These are phyloP conservation scores for Nemurella pictetii DNA, from an alignment of 2,888 invertebrate species.

Conservation along the genomic window DNA sequence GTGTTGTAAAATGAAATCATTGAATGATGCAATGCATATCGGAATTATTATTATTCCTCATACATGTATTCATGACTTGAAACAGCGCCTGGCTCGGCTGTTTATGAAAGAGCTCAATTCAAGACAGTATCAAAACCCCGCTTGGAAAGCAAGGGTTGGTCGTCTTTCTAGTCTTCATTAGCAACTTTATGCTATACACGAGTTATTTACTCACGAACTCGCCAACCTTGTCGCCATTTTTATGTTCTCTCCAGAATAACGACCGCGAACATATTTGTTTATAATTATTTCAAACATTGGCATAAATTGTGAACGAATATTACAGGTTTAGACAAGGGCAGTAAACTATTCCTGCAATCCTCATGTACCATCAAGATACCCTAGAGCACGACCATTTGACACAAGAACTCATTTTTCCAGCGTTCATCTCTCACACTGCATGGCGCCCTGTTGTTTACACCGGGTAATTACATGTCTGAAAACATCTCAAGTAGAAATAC, in stretches of 20 bases:
- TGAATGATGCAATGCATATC: not conserved
- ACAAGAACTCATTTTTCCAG: not conserved
- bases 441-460: constrained; percentile 16
- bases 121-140: no score
- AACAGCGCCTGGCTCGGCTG: not conserved
- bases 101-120: not conserved
- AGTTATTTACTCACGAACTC: not conserved
- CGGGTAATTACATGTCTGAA: constrained; percentile 3
- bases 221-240: not conserved
- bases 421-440: not conserved
- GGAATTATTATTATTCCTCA: not conserved
- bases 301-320: not conserved
- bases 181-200: not conserved
- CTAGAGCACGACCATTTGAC: not conserved
- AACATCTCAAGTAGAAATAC: not conserved
- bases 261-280: not conserved
- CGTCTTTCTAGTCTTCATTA: not conserved
- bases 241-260: not conserved
- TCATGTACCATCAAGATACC: not conserved
- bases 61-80: not conserved
- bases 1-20: not conserved
- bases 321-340: not conserved
- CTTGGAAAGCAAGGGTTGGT: not conserved
- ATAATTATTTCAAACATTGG: not conserved
- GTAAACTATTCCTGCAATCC: not conserved